Conservation (phyloP, 2,113 vertebrate species). For the Nibea albiflora region DNA sequence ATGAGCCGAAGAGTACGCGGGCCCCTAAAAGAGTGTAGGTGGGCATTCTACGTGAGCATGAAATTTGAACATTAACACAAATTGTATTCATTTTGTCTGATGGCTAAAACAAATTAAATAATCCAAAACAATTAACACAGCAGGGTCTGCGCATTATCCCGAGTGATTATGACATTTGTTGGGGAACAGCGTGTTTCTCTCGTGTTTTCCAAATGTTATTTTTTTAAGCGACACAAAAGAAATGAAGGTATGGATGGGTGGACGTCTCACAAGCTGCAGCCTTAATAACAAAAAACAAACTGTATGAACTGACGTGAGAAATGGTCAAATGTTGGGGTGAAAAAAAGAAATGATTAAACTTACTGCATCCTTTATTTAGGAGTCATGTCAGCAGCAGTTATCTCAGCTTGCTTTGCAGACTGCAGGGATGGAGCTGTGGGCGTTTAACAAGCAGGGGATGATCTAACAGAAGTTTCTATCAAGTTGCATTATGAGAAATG, state of each 20-base stretch:
- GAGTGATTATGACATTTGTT: neutral
- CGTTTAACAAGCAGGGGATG: neutral
- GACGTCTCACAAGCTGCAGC: neutral
- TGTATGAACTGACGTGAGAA: neutral
- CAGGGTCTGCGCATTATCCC: neutral
- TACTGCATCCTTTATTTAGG: neutral
- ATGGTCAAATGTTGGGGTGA: neutral
- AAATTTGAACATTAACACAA: neutral
- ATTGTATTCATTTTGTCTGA: neutral
- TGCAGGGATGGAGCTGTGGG: neutral
- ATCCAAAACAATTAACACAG: neutral
- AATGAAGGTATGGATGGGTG: neutral
- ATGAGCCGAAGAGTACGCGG: neutral
- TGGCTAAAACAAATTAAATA: neutral
- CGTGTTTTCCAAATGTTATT: neutral
- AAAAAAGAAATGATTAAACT: neutral
- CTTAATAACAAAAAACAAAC: neutral
- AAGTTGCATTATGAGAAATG: neutral
- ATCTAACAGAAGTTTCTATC: neutral
- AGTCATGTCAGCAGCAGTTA: neutral
- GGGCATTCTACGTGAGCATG: neutral
- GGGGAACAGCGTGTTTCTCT: neutral
- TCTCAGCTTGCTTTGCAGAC: neutral
- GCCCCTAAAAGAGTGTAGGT: constrained; percentile 13
- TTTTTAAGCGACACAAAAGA: neutral